A percentile compares a stretch with the other conserved stretches of the same genome.
Conservation (phyloP, 2,797 vertebrate species). For the Poeciliopsis gracilis region DNA sequence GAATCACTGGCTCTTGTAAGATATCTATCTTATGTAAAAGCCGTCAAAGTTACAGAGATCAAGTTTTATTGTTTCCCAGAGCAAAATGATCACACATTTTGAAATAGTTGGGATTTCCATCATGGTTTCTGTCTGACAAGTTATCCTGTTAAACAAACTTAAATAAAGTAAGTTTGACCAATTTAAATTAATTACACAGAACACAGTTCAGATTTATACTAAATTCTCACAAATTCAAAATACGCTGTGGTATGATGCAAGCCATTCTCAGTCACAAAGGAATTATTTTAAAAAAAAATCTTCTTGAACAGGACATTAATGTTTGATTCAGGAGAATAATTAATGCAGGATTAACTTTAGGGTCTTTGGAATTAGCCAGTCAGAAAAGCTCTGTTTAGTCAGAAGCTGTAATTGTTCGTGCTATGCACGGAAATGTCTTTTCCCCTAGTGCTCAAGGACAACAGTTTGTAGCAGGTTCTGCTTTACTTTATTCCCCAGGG, state of each 20-base stretch:
- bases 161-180: too few relatives aligned
- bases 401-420: background rate
- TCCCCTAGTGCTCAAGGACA: conserved; percentile 52
- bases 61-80: background rate
- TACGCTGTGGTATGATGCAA: background rate
- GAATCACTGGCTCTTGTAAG: background rate
- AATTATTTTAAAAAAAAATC: background rate
- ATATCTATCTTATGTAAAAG: too few relatives aligned
- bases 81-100: background rate
- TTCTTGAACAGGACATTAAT: background rate
- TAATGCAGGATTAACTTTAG: background rate
- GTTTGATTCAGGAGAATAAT: background rate
- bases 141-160: too few relatives aligned
- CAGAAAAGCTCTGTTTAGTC: conserved; percentile 1
- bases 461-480: conserved; percentile 17
- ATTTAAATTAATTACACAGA: too few relatives aligned
- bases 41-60: background rate
- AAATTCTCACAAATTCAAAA: background rate
- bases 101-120: background rate
- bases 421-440: conserved; percentile 22
- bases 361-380: background rate
- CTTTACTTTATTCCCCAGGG: conserved; percentile 48
- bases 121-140: background rate
- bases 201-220: background rate
- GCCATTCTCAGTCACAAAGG: background rate